Evolutionary conservation across 2,888 invertebrate genomes (phyloP).

Genomic region (Chrysotoxum bicinctum): DNA sequence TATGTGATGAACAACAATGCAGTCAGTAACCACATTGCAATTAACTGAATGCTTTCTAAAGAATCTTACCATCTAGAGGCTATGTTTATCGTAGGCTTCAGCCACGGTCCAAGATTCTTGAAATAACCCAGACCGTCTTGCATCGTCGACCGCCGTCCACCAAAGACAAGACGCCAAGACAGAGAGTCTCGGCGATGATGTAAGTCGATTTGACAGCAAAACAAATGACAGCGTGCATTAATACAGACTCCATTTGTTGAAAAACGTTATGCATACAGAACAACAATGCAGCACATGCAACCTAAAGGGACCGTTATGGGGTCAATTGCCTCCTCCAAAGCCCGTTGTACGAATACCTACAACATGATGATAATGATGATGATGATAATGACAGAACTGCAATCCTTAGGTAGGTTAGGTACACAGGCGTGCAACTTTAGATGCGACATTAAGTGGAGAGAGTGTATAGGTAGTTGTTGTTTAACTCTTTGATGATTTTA

Average conservation of each 20-base stretch:
- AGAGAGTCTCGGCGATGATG: slow-evolving; percentile 37
- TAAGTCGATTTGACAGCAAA: slow-evolving; percentile 65
- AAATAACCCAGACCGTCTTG: slow-evolving; percentile 40
- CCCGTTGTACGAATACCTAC: not conserved
- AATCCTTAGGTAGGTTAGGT: slow-evolving; percentile 68
- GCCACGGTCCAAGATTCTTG: slow-evolving; percentile 38
- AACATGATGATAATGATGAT: slow-evolving; percentile 38
- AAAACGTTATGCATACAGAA: slow-evolving; percentile 53
- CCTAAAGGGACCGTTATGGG: slow-evolving; percentile 70
- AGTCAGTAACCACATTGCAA: slow-evolving; percentile 31
- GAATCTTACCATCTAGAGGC: slow-evolving; percentile 19
- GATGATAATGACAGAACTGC: slow-evolving; percentile 50
- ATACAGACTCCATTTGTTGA: slow-evolving; percentile 48
- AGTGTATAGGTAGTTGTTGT: slow-evolving; percentile 22
- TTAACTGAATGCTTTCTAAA: slow-evolving; percentile 45
- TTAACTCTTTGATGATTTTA: slow-evolving; percentile 27
- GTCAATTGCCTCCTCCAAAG: slow-evolving; percentile 62
- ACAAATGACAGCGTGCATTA: slow-evolving; percentile 58
- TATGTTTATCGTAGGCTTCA: slow-evolving; percentile 10
- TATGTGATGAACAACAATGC: slow-evolving; percentile 31
- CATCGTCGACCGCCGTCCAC: not conserved
- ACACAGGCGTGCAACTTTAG: slow-evolving; percentile 42
- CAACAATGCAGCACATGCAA: slow-evolving; percentile 45
- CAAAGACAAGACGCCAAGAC: not conserved
- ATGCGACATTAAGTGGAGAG: slow-evolving; percentile 58